phyloP scores from a whole-genome alignment of 2,113 vertebrate species.

The Crotalus helleri region DNA sequence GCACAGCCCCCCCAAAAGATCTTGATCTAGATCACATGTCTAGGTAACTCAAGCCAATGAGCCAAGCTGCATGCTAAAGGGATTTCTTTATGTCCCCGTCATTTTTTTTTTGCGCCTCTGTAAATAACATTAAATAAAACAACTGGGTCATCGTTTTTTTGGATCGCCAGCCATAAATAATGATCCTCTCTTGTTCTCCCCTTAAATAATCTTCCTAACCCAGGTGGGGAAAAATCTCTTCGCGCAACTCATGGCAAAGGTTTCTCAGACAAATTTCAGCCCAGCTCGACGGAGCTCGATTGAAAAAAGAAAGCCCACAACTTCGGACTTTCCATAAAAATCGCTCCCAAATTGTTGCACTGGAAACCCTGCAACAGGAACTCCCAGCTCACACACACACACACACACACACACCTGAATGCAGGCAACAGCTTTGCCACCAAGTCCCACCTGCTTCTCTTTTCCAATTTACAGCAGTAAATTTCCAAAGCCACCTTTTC shows the following conservation, averaged over 20 bases:
- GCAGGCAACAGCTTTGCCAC: neutral
- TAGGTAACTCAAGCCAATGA: neutral
- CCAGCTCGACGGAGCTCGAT: neutral
- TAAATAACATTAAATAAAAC: neutral
- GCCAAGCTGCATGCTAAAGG: neutral
- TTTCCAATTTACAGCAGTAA: neutral
- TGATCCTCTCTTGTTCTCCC: neutral
- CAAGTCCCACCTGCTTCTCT: neutral
- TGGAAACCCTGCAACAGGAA: neutral
- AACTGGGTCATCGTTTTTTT: neutral
- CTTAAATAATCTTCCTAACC: neutral
- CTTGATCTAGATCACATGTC: neutral
- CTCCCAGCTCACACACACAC: neutral
- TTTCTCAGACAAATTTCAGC: neutral
- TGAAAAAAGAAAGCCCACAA: neutral
- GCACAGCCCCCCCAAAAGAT: neutral
- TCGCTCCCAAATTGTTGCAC: neutral
- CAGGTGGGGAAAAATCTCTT: neutral
- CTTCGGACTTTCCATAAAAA: neutral
- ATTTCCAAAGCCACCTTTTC: neutral
- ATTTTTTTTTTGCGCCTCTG: neutral
- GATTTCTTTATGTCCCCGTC: neutral
- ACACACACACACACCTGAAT: neutral
- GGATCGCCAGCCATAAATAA: neutral
- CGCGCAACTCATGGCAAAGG: neutral